Percentiles rank a stretch among this genome's conserved stretches.
Conservation (phyloP, 2,797 vertebrate species). For the Aphelocoma californica region DNA sequence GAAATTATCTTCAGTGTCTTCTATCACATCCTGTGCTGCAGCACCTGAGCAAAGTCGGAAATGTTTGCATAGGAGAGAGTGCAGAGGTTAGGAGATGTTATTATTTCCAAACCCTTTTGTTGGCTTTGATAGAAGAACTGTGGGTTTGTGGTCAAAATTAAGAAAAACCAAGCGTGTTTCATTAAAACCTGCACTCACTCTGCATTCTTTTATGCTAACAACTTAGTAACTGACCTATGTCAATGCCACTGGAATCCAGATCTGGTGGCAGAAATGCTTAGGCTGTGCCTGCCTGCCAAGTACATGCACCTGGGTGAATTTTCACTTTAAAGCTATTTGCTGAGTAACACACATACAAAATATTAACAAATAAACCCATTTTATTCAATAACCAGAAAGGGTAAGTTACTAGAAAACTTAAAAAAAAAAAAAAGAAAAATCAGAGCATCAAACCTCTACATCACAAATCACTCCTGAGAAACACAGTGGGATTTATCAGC, state of each 20-base stretch:
- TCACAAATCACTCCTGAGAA: not conserved
- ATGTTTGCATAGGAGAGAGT: not conserved
- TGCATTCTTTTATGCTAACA: not conserved
- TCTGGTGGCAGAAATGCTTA: not conserved
- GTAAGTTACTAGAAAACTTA: not conserved
- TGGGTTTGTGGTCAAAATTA: not conserved
- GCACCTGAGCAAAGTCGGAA: slow-evolving; percentile 4
- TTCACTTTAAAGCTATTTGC: not conserved
- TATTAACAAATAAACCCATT: not conserved
- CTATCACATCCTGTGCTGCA: not conserved
- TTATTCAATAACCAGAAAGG: not conserved
- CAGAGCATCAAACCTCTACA: not conserved
- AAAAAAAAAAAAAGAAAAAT: too few relatives aligned
- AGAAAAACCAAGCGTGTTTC: not conserved
- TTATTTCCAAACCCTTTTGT: not conserved
- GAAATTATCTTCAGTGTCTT: slow-evolving; percentile 23
- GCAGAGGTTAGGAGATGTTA: not conserved
- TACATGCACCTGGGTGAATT: not conserved
- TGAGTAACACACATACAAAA: not conserved
- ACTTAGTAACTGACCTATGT: not conserved
- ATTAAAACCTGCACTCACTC: not conserved
- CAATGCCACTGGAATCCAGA: not conserved
- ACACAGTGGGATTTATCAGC: not conserved
- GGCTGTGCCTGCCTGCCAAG: not conserved
- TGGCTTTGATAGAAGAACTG: not conserved